Evolutionary conservation across 2,888 invertebrate species (phyloP).

Genomic region (Pimpla rufipes): DNA sequence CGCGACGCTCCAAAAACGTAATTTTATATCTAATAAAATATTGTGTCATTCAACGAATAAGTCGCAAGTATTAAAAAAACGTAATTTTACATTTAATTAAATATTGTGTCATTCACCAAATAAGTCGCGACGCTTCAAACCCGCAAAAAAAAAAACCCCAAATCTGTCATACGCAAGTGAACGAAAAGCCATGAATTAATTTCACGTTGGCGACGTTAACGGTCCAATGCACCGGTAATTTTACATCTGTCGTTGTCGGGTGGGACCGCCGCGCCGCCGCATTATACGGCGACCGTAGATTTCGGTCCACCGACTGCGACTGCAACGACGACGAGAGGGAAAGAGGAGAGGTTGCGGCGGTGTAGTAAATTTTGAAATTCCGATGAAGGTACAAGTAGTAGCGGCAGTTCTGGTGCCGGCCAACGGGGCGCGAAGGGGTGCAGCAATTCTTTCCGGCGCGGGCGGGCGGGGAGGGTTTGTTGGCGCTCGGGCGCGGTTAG

Average conservation of each 20-base stretch:
- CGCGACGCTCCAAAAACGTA: no score
- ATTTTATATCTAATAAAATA: no score
- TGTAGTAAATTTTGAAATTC: slow-evolving; percentile 71
- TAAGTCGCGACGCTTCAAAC: no score
- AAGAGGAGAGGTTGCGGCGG: slow-evolving; percentile 5
- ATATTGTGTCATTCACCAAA: no score
- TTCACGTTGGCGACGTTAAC: neutral
- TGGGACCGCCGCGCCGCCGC: neutral
- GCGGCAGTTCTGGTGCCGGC: slow-evolving; percentile 45
- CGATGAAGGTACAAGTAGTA: slow-evolving; percentile 62
- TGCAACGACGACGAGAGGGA: neutral
- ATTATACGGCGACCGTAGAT: slow-evolving; percentile 33
- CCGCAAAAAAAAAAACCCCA: no score
- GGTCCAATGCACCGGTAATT: slow-evolving; percentile 1
- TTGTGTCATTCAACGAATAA: no score
- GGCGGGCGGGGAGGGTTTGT: slow-evolving; percentile 53
- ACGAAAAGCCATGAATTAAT: neutral
- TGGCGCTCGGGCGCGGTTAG: slow-evolving; percentile 41
- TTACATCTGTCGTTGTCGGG: neutral
- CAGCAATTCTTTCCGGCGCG: slow-evolving; percentile 58
- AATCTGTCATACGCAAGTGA: no score
- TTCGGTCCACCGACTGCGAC: slow-evolving; percentile 30
- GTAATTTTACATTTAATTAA: no score
- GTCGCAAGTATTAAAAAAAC: no score
- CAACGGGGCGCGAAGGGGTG: slow-evolving; percentile 49